Percentiles rank a stretch among this genome's conserved stretches.
These are phyloP conservation scores for Homalodisca vitripennis DNA, from an alignment of 1,140 invertebrate species.

Conservation along the genomic window DNA sequence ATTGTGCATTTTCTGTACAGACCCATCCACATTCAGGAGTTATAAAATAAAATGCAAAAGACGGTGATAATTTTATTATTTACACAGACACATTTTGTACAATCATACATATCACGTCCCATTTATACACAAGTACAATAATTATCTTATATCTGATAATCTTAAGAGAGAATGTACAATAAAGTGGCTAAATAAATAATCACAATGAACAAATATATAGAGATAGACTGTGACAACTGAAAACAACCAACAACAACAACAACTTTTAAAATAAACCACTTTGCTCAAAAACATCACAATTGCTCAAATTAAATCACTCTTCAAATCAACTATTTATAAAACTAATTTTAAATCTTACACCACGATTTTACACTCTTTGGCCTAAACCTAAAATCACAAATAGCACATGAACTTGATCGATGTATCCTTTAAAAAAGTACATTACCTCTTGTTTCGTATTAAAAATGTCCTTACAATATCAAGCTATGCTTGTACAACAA, in stretches of 20 bases:
- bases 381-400: constrained; percentile 25
- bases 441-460: no score
- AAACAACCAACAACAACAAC: background rate
- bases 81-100: background rate
- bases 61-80: background rate
- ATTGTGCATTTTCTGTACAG: no score
- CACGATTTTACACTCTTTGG: constrained; percentile 14
- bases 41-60: no score
- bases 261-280: background rate
- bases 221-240: constrained; percentile 9
- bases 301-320: constrained; percentile 9
- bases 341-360: background rate
- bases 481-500: no score
- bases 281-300: background rate
- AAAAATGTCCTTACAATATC: no score
- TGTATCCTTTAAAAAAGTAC: no score
- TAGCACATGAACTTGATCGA: no score
- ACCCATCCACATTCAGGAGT: no score
- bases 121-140: background rate
- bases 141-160: background rate
- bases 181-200: constrained; percentile 13
- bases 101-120: background rate
- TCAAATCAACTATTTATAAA: background rate
- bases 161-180: background rate
- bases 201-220: background rate